phyloP scores from a whole-genome alignment of 2,113 vertebrate genomes.

The Eulemur rufifrons region DNA sequence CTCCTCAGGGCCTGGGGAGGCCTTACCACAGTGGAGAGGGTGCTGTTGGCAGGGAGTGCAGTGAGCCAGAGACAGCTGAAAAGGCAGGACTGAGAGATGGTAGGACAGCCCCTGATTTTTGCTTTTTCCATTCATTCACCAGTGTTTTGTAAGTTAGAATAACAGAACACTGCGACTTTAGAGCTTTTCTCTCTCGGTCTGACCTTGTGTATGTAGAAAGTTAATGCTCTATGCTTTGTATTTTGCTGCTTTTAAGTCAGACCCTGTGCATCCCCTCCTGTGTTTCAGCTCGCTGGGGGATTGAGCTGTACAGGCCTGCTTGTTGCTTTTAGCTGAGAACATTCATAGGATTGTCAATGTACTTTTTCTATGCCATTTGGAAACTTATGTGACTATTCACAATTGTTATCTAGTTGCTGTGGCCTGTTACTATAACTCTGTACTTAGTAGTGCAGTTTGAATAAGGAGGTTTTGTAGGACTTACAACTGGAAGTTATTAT shows the following conservation, averaged over 20 bases:
- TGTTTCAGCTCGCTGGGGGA: not conserved
- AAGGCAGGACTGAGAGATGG: not conserved
- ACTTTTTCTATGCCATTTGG: not conserved
- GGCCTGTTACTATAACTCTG: not conserved
- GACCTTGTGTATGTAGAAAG: not conserved
- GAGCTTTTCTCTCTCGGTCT: not conserved
- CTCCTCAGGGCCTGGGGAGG: not conserved
- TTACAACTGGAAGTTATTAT: not conserved
- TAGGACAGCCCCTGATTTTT: not conserved
- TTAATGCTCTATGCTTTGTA: not conserved
- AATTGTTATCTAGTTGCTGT: not conserved
- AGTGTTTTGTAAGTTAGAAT: not conserved
- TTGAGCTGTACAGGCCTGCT: not conserved
- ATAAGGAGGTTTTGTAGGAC: not conserved
- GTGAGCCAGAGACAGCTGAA: not conserved
- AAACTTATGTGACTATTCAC: not conserved
- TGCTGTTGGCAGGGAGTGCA: not conserved
- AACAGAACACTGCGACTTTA: not conserved
- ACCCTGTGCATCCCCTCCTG: not conserved
- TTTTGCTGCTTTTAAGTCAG: not conserved
- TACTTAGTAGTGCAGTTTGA: conserved; percentile 4
- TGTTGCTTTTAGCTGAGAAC: not conserved
- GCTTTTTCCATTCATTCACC: not conserved
- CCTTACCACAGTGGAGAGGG: not conserved
- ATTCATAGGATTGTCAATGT: not conserved